Base-by-base conservation (phyloP, 1,140 invertebrate genomes). In the Holcopasites calliopsidis region DNA sequence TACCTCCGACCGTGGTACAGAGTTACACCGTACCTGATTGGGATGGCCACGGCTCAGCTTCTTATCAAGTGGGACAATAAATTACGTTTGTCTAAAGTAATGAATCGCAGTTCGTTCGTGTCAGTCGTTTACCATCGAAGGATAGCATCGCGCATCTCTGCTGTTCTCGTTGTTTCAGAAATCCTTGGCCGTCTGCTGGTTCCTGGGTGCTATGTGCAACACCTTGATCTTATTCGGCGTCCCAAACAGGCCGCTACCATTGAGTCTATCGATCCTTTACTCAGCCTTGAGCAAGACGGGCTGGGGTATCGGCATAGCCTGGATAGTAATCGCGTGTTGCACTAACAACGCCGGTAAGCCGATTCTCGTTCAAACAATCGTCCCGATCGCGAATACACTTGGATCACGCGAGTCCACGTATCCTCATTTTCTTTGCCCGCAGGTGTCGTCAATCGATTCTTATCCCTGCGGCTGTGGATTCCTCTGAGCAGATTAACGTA, bases 1-100 rank as follows among this genome's bases (percentile, higher is more conserved):
- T 93, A 93, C 58, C 86, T 91, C 71, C 88, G 90, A n/a, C 92
- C 92, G 0, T 93, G 92, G 92, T 81, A 88, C 8, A 88, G 93
- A 86, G 90, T 93, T 62, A 89, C 90, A 57, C 92, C 93, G 7
- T 93, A 93, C 76, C 73, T 93, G 28, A 77, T 93, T 42, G 93
- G 92, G 78, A 87, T 92, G 21, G 81, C 87, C 40, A 90, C 92
- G 6, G 91, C 87, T 31, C 92, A 91, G 33, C 85, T 92, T 61
- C 38, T 91, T 49, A 65, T 86, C 61, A 89, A 79, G 76, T 65
- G 91, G 18, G 88, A 92, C 28, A 85, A 87, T 38, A 87, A 88
- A 81, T 78, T 92, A 40, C 33, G 44, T 13, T 69, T 92, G 0
- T 83, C 82, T 81, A 91, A 83, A 79, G 92, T 93, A 86, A 58